A percentile compares a stretch with the other conserved stretches of the same genome.
These are phyloP conservation scores for Amblyopsis rosae DNA, from an alignment of 2,113 vertebrate species.

Conservation along the genomic window DNA sequence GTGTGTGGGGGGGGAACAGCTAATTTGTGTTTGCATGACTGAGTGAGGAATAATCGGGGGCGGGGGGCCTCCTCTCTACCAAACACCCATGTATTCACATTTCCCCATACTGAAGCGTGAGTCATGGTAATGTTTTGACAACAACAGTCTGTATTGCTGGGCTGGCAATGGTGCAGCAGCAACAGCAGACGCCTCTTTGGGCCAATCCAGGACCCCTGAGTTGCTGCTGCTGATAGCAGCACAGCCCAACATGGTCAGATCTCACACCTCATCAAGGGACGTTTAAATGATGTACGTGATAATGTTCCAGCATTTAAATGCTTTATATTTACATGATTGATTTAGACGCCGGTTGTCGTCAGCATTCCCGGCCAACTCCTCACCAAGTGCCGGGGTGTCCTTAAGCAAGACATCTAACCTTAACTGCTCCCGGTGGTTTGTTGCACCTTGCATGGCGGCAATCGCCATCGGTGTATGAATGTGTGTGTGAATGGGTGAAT, in stretches of 20 bases:
- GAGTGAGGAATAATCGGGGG: slow-evolving; percentile 54
- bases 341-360: not conserved
- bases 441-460: too few species aligned
- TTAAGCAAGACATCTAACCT: too few species aligned
- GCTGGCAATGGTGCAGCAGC: slow-evolving; percentile 32
- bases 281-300: slow-evolving; percentile 31
- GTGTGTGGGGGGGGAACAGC: slow-evolving; percentile 59
- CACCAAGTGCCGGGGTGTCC: too few species aligned
- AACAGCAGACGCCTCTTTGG: slow-evolving; percentile 9
- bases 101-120: slow-evolving; percentile 6
- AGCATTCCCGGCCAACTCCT: too few species aligned
- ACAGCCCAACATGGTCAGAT: slow-evolving; percentile 2
- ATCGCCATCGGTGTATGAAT: too few species aligned
- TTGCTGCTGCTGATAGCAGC: slow-evolving; percentile 7
- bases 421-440: too few species aligned
- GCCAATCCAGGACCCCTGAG: slow-evolving; percentile 3
- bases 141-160: slow-evolving; percentile 46
- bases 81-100: slow-evolving; percentile 25
- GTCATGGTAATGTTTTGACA: slow-evolving; percentile 47
- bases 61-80: slow-evolving; percentile 42
- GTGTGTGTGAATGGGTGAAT: too few species aligned
- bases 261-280: slow-evolving; percentile 2
- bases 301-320: not conserved
- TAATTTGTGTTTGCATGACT: slow-evolving; percentile 71
- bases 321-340: slow-evolving; percentile 23